phyloP scores from a whole-genome alignment of 35 echinoderm and acorn worm genomes.

The Apostichopus japonicus region DNA sequence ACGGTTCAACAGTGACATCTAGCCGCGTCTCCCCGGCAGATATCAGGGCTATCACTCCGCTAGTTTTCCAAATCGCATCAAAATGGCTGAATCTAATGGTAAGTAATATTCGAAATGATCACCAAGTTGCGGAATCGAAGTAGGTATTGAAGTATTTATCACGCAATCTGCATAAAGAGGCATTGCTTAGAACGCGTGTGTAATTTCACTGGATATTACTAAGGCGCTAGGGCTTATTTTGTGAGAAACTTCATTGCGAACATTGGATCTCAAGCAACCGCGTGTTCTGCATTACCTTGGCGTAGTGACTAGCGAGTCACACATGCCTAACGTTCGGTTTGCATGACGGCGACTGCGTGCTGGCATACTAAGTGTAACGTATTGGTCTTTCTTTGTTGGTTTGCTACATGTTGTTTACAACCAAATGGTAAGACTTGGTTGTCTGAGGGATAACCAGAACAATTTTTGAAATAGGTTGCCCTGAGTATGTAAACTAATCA shows the following conservation, averaged over 20 bases:
- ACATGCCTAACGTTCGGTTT: constrained; percentile 24
- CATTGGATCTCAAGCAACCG: neutral
- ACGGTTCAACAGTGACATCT: constrained; percentile 34
- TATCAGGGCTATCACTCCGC: constrained; percentile 13
- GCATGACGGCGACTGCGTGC: neutral
- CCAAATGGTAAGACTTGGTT: too few species aligned
- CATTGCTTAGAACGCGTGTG: neutral
- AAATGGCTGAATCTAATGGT: constrained; percentile 31
- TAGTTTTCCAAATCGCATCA: neutral
- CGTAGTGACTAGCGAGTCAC: neutral
- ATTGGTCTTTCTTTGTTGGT: too few species aligned
- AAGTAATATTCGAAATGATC: constrained; percentile 4
- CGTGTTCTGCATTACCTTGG: constrained; percentile 23
- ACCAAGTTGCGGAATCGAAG: neutral
- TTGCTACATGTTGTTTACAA: too few species aligned
- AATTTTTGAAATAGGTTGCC: too few species aligned
- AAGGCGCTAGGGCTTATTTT: too few species aligned
- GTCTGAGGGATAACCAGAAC: too few species aligned
- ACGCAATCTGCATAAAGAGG: neutral
- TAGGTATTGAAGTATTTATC: too few species aligned
- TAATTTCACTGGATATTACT: neutral
- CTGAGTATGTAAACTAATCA: too few species aligned
- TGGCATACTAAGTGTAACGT: too few species aligned
- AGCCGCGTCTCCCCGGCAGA: constrained; percentile 30
- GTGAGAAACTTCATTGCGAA: neutral